Percentiles rank a stretch among this genome's conserved stretches.
Evolutionary conservation across 2,888 invertebrate genomes (phyloP).

Genomic region (Hydraecia micacea): DNA sequence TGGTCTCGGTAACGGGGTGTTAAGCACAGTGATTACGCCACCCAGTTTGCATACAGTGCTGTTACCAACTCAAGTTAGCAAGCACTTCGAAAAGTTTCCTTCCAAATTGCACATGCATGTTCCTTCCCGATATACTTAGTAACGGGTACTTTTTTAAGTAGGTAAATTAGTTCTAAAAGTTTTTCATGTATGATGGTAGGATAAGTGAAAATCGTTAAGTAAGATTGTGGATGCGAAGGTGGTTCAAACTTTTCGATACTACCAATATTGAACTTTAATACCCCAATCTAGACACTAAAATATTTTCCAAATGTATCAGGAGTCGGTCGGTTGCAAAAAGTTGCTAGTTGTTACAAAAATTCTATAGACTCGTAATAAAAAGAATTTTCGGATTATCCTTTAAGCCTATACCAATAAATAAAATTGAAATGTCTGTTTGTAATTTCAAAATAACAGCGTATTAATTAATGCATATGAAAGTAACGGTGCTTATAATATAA

Average conservation of each 20-base stretch:
- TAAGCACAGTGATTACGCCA: slow-evolving; percentile 71
- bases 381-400: not conserved
- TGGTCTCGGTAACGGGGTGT: slow-evolving; percentile 69
- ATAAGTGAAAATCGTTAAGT: slow-evolving; percentile 15
- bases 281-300: not conserved
- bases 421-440: no score
- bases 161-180: slow-evolving; percentile 36
- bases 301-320: not conserved
- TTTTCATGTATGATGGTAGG: not conserved
- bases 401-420: no score
- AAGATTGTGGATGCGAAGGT: not conserved
- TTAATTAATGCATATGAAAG: no score
- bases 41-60: slow-evolving; percentile 69
- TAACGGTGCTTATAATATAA: no score
- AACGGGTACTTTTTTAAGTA: slow-evolving; percentile 32
- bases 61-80: slow-evolving; percentile 54
- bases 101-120: slow-evolving; percentile 54
- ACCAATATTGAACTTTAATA: not conserved
- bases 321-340: not conserved
- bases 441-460: no score
- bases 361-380: no score
- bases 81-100: slow-evolving; percentile 55
- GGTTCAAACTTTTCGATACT: not conserved
- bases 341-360: not conserved
- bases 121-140: slow-evolving; percentile 40